Base-by-base conservation (phyloP, 2,797 vertebrate species). In the Smutsia gigantea region DNA sequence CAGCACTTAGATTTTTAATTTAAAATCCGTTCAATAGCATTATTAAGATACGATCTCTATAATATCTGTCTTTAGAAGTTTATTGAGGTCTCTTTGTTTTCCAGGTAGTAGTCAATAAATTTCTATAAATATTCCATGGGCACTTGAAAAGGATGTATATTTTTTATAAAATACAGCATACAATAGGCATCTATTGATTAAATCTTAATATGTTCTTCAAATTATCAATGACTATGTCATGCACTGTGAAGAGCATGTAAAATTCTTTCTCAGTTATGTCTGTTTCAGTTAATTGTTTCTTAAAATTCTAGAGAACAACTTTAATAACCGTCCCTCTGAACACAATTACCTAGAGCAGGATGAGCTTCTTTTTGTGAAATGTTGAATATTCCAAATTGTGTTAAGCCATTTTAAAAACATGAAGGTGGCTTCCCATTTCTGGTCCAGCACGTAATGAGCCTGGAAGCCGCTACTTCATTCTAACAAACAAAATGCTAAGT, bases 121-220 rank as follows among this genome's bases (percentile, higher is more conserved):
- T 93, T 96, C 95, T 96, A 93, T 97, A 93, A 97, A 96, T 93
- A 96, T 95, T 96, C 55, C 39, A 96, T 87, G 74, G 74, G 34
- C 34, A 71, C 46, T 96, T 95, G 79, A 94, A 92, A 96, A 42
- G 25, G 25, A 75, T 75, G n/a, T 57, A 42, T 87, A 59, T 39
- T 93, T 93, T 85, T 94, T 94, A 81, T 74, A 94, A 95, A 94
- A 75, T 39, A 77, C 39, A 92, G 53, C 42, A 74, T 79, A 83
- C 93, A 92, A 68, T 77, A 96, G 29, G 14, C 57, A 10, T 21
- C 29, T 94, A 96, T 75, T 90, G 95, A 97, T 92, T 83, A 83
- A 59, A 57, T 75, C 25, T 75, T 82, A 89, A 23, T 57, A 51
- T 53, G 18, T 74, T 27, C 46, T 94, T 95, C 90, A 75, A 68